Conservation (phyloP, 2,113 vertebrate species). For the Rhinoderma darwinii region DNA sequence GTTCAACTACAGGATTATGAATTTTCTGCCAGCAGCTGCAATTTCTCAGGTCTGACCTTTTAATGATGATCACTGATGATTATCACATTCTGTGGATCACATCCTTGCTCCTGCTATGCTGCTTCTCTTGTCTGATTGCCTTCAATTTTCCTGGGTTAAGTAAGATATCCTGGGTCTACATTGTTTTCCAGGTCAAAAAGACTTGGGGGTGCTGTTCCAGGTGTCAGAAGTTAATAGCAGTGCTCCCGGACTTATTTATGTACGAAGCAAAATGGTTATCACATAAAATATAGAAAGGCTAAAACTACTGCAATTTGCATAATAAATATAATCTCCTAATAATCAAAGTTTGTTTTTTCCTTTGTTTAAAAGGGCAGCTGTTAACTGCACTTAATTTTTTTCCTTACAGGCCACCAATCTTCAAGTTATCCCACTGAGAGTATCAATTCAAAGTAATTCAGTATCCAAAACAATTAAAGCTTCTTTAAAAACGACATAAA, state of each 20-base stretch:
- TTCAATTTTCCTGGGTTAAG: not conserved
- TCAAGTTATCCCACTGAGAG: not conserved
- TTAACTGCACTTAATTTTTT: not conserved
- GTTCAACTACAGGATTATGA: not conserved
- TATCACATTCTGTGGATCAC: slow-evolving; percentile 1
- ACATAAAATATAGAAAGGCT: not conserved
- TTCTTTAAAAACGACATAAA: not conserved
- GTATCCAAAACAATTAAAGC: not conserved
- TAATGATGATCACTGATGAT: slow-evolving; percentile 1
- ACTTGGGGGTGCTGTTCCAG: not conserved
- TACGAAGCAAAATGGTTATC: not conserved
- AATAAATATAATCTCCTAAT: not conserved
- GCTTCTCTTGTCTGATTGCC: slow-evolving; percentile 23
- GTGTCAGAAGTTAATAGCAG: slow-evolving; percentile 2
- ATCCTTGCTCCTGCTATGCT: not conserved
- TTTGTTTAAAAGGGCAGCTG: not conserved
- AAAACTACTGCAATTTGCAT: not conserved
- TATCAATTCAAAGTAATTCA: not conserved
- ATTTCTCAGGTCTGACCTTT: slow-evolving; percentile 2
- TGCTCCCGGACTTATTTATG: not conserved
- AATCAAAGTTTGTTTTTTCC: not conserved
- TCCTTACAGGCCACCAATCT: not conserved
- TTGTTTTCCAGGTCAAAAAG: not conserved
- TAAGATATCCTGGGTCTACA: not conserved
- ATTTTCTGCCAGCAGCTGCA: slow-evolving; percentile 1